phyloP scores from a whole-genome alignment of 2,113 vertebrate species.

The Prunella fulvescens region DNA sequence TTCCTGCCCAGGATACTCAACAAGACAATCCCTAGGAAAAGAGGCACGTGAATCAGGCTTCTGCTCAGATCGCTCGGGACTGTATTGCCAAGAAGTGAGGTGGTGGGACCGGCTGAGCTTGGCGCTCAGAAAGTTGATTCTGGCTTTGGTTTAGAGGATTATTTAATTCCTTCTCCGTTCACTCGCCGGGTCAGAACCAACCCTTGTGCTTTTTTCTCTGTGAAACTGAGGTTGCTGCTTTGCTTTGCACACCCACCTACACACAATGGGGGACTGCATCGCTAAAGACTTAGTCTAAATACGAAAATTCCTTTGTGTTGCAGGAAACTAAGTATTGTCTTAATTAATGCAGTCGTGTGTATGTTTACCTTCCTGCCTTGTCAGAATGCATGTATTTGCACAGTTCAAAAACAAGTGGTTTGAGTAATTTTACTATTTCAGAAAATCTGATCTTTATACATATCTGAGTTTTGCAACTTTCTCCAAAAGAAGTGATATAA shows the following conservation, averaged over 20 bases:
- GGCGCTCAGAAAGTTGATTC: not conserved
- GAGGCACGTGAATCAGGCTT: not conserved
- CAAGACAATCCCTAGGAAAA: not conserved
- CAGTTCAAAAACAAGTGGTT: not conserved
- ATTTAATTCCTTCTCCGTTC: not conserved
- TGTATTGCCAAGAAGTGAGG: not conserved
- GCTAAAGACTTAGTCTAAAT: not conserved
- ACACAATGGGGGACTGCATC: not conserved
- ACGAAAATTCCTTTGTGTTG: not conserved
- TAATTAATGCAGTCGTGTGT: not conserved
- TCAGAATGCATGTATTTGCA: not conserved
- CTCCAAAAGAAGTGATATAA: not conserved
- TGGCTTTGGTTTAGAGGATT: not conserved
- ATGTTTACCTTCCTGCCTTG: not conserved
- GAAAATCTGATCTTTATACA: not conserved
- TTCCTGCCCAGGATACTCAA: not conserved
- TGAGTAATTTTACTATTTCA: not conserved
- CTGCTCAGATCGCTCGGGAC: not conserved
- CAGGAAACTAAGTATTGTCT: slow-evolving; percentile 24
- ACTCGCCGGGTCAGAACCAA: not conserved
- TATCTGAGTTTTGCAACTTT: not conserved
- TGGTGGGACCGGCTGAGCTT: not conserved
- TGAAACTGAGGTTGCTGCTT: not conserved
- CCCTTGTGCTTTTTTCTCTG: not conserved
- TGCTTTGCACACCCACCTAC: not conserved